Percentiles rank a stretch among this genome's conserved stretches.
These are phyloP conservation scores for Eupithecia inturbata DNA, from an alignment of 2,888 invertebrate species.

Conservation along the genomic window DNA sequence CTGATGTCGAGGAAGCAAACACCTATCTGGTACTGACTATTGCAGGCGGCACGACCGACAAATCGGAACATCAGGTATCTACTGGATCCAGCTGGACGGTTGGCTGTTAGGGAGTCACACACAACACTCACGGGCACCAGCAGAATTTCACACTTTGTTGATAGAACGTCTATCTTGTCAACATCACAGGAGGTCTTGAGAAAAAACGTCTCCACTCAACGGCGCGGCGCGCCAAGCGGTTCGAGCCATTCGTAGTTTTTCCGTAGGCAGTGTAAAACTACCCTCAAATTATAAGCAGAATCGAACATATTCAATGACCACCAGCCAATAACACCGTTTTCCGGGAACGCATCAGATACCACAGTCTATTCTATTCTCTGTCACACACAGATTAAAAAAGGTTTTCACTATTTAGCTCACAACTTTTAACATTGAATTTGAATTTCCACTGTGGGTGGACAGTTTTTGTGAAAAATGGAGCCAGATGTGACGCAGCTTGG, in stretches of 20 bases:
- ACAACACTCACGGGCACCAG: neutral
- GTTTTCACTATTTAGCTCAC: constrained; percentile 14
- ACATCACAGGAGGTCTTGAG: too few species aligned
- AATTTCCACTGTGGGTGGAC: constrained; percentile 12
- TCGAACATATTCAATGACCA: neutral
- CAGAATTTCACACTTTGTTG: neutral
- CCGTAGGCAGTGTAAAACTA: neutral
- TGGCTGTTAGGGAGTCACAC: neutral
- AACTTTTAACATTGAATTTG: constrained; percentile 20
- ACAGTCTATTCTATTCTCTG: neutral
- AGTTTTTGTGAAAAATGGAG: constrained; percentile 17
- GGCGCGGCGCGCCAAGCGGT: too few species aligned
- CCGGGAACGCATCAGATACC: neutral
- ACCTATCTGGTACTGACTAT: too few species aligned
- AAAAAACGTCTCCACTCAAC: too few species aligned
- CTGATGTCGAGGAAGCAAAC: too few species aligned
- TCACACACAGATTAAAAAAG: constrained; percentile 14
- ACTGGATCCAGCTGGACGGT: too few species aligned
- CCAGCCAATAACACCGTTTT: neutral
- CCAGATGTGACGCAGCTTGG: constrained; percentile 3
- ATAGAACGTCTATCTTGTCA: neutral
- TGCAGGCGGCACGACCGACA: too few species aligned
- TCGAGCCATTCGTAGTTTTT: too few species aligned
- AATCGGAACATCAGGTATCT: too few species aligned
- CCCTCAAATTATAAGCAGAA: neutral